Base-by-base conservation (phyloP, 2,888 invertebrate species). In the Ornithoptera alexandrae region DNA sequence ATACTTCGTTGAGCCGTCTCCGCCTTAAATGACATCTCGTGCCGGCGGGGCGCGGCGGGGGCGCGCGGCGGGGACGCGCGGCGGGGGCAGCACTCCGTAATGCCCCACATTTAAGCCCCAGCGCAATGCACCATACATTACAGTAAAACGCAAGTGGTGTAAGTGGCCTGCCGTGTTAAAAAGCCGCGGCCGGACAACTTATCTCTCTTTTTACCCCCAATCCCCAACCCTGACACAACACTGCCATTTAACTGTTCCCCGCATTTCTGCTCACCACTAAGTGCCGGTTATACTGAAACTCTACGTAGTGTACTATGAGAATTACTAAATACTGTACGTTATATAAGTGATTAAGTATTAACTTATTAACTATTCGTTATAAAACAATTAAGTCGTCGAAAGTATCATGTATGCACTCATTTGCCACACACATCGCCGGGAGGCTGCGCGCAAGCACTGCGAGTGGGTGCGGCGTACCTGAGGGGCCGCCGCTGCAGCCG, bases 181-280 rank as follows among this genome's bases (percentile, higher is more conserved):
- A 53, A n/a, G 53, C 53, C 53, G 53, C 53, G 6, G 71, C 17
- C 75, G 74, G 74, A 7, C 75, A 75, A 78, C 75, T 82, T 79
- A 77, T 76, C 74, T 76, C 75, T 79, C 79, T 81, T 81, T 81
- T 81, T 76, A 57, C 30, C 67, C 71, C 71, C 72, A 65, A 57
- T 30, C 68, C 71, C 71, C 72, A 65, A 72, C 73, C 73, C 74
- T 73, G 74, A 87, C 87, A 87, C 80, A 82, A 76, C 78, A 84
- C 78, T 77, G 83, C 86, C 86, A 87, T 87, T 85, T 87, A 85
- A 76, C 79, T 80, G 82, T 77, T 78, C 76, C 75, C 87, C 86
- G 74, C 85, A 80, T 67, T 75, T 39, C 7, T 39, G 39, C 39
- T 39, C 8, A 39, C 39, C 39, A 39, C 39, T 39, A 39, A 39